Conservation (phyloP, 2,888 invertebrate species). For the Acleris laterana region DNA sequence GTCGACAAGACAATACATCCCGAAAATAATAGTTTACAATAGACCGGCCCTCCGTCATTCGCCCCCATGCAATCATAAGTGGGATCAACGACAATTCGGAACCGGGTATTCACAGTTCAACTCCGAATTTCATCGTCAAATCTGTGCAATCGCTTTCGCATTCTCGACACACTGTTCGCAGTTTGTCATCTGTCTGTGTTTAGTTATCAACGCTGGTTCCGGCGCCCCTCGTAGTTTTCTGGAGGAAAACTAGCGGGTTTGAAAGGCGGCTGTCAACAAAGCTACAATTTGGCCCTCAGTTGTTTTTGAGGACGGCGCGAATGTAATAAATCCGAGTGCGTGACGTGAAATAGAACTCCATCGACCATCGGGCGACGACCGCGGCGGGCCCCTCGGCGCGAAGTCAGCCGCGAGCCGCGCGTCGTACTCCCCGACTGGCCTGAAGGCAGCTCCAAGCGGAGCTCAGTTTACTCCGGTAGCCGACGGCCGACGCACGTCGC, state of each 20-base stretch:
- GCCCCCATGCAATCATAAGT: constrained; percentile 10
- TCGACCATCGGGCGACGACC: constrained; percentile 73
- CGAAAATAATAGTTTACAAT: too few species aligned
- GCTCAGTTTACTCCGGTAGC: constrained; percentile 76
- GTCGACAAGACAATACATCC: too few species aligned
- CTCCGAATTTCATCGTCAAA: constrained; percentile 16
- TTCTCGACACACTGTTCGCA: constrained; percentile 26
- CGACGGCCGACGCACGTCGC: constrained; percentile 70
- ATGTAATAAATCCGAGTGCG: constrained; percentile 73
- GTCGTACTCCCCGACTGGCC: constrained; percentile 64
- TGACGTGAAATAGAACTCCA: constrained; percentile 74
- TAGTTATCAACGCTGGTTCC: constrained; percentile 24
- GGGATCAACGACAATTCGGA: constrained; percentile 16
- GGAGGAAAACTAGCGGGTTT: constrained; percentile 5
- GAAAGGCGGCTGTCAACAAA: constrained; percentile 13
- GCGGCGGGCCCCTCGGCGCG: constrained; percentile 56
- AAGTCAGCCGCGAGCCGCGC: constrained; percentile 64
- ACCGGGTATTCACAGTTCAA: constrained; percentile 14
- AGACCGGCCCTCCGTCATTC: too few species aligned
- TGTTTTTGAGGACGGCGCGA: constrained; percentile 41
- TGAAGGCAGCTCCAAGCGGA: constrained; percentile 73
- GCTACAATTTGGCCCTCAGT: constrained; percentile 30
- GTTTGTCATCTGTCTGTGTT: constrained; percentile 30
- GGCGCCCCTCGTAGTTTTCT: neutral
- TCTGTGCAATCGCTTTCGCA: constrained; percentile 29